Evolutionary conservation across 2,113 vertebrate genomes (phyloP).

Genomic region (Callionymus lyra): DNA sequence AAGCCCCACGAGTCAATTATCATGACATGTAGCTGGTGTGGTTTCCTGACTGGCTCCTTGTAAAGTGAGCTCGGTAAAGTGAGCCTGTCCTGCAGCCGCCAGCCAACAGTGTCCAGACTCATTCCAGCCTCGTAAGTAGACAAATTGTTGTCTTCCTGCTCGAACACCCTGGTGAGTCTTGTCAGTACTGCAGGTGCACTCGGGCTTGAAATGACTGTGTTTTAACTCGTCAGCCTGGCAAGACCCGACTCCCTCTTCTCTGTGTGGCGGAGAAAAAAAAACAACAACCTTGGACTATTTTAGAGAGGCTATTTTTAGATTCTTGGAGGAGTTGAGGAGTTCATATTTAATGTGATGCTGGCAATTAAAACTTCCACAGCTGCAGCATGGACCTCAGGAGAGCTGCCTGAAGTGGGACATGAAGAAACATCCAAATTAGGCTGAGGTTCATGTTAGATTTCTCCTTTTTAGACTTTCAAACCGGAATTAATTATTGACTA

Average conservation of each 20-base stretch:
- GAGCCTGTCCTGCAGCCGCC: constrained; percentile 16
- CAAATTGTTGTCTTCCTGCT: constrained; percentile 69
- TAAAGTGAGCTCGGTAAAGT: constrained; percentile 10
- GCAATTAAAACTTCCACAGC: too few species aligned
- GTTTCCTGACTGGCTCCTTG: constrained; percentile 10
- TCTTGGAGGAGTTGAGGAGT: too few species aligned
- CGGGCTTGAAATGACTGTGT: constrained; percentile 65
- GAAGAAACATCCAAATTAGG: constrained; percentile 12
- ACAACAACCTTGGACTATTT: background rate
- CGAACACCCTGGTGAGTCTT: constrained; percentile 35
- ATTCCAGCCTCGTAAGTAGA: constrained; percentile 58
- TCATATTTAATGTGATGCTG: too few species aligned
- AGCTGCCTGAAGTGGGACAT: constrained; percentile 9
- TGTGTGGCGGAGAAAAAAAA: background rate
- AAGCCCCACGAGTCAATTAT: background rate
- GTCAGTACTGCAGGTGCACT: constrained; percentile 61
- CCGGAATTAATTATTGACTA: too few species aligned
- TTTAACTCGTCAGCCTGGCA: constrained; percentile 64
- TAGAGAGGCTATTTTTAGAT: background rate
- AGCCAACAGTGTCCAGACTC: constrained; percentile 30
- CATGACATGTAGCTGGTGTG: background rate
- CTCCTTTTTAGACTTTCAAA: constrained; percentile 14
- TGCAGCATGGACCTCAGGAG: constrained; percentile 3
- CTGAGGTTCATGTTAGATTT: constrained; percentile 20
- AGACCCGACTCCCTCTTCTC: background rate